phyloP scores from a whole-genome alignment of 2,888 invertebrate genomes.

The Acanthococcus lagerstroemiae region DNA sequence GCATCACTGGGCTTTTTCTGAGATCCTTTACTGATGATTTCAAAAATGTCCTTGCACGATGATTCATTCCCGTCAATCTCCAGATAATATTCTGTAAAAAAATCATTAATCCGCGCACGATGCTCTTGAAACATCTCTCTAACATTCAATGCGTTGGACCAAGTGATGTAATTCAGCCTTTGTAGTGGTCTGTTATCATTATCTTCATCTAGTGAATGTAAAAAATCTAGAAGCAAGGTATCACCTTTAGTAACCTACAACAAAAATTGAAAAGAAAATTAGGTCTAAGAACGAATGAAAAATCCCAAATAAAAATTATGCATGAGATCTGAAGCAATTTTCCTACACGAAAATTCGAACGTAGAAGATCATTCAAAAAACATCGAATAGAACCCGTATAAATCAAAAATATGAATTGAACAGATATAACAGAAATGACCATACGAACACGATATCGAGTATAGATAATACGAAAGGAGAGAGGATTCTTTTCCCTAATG shows the following conservation, averaged over 20 bases:
- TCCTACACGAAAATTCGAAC: not conserved
- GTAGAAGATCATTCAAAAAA: not conserved
- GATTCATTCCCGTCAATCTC: not conserved
- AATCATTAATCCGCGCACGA: not conserved
- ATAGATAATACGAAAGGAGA: too few relatives aligned
- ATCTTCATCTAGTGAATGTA: not conserved
- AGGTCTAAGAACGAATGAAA: not conserved
- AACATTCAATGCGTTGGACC: not conserved
- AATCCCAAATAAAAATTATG: not conserved
- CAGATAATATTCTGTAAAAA: not conserved
- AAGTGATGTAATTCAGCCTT: not conserved
- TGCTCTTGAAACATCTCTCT: not conserved
- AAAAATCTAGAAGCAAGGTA: not conserved
- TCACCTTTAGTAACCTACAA: too few relatives aligned
- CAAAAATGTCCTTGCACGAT: not conserved
- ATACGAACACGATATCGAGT: too few relatives aligned
- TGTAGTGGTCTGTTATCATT: not conserved
- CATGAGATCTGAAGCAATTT: not conserved
- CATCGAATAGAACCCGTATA: not conserved
- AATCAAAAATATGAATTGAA: too few relatives aligned
- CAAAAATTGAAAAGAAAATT: not conserved
- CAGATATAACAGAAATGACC: too few relatives aligned
- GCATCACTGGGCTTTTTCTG: not conserved
- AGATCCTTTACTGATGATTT: not conserved
- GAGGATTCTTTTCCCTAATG: too few relatives aligned